phyloP scores from a whole-genome alignment of 2,888 invertebrate species.

The Eristalis pertinax region DNA sequence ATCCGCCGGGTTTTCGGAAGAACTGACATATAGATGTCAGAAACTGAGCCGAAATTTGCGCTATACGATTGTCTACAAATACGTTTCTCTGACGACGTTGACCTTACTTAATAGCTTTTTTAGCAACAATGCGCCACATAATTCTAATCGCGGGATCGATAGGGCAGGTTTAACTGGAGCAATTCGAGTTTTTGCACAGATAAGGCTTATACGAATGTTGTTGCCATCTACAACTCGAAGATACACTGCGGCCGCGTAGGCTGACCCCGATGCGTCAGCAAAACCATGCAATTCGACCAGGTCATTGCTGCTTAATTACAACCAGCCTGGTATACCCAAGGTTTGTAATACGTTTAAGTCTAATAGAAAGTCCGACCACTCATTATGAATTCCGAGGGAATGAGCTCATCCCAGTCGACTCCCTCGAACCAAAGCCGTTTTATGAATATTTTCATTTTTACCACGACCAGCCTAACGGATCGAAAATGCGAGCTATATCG shows the following conservation, averaged over 20 bases:
- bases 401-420: slow-evolving; percentile 21
- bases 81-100: slow-evolving; percentile 28
- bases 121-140: slow-evolving; percentile 31
- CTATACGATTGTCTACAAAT: neutral
- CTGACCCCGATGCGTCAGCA: too few relatives aligned
- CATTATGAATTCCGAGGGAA: slow-evolving; percentile 3
- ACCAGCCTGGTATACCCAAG: slow-evolving; percentile 13
- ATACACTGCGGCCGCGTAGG: too few relatives aligned
- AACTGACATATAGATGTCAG: slow-evolving; percentile 44
- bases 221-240: too few relatives aligned
- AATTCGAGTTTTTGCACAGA: neutral
- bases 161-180: slow-evolving; percentile 9
- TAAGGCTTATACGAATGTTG: too few relatives aligned
- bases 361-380: slow-evolving; percentile 14
- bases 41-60: neutral
- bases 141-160: slow-evolving; percentile 28
- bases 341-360: neutral
- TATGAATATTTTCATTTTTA: slow-evolving; percentile 30
- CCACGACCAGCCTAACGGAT: slow-evolving; percentile 13
- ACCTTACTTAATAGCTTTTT: slow-evolving; percentile 22
- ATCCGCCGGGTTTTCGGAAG: slow-evolving; percentile 60
- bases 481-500: slow-evolving; percentile 33
- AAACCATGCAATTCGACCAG: too few relatives aligned
- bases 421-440: slow-evolving; percentile 15
- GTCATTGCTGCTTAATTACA: slow-evolving; percentile 59